These are phyloP conservation scores for Bacillus rossius DNA, from an alignment of 1,140 invertebrate species.

Conservation along the genomic window DNA sequence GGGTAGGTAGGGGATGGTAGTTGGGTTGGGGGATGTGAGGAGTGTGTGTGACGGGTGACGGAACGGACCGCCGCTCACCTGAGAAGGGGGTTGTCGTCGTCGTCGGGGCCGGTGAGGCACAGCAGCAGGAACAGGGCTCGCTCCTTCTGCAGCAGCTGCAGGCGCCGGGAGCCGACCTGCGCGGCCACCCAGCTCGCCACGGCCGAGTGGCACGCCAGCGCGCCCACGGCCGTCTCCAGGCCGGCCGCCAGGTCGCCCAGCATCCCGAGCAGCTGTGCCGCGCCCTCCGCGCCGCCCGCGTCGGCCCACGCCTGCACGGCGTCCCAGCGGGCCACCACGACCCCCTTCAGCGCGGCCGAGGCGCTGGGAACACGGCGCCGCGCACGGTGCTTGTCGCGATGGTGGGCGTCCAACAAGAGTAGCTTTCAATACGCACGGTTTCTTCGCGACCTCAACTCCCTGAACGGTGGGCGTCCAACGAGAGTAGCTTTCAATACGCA, in stretches of 20 bases:
- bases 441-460: too few species aligned
- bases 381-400: too few species aligned
- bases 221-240: background rate
- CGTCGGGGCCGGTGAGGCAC: constrained; percentile 5
- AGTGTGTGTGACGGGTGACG: too few species aligned
- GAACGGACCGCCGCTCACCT: too few species aligned
- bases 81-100: background rate
- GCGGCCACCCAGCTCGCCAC: constrained; percentile 2
- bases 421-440: too few species aligned
- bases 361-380: background rate
- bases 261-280: background rate
- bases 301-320: background rate
- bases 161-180: background rate
- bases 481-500: too few species aligned
- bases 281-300: background rate
- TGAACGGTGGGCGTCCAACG: too few species aligned
- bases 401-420: too few species aligned
- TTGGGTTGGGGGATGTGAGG: too few species aligned
- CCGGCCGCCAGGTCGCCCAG: background rate
- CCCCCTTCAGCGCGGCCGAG: background rate
- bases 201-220: background rate
- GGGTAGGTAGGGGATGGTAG: too few species aligned
- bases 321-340: background rate
- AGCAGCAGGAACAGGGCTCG: background rate
- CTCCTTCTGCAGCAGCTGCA: background rate